Evolutionary conservation across 2,797 vertebrate species (phyloP).

Genomic region (Tauraco hartlaubi): DNA sequence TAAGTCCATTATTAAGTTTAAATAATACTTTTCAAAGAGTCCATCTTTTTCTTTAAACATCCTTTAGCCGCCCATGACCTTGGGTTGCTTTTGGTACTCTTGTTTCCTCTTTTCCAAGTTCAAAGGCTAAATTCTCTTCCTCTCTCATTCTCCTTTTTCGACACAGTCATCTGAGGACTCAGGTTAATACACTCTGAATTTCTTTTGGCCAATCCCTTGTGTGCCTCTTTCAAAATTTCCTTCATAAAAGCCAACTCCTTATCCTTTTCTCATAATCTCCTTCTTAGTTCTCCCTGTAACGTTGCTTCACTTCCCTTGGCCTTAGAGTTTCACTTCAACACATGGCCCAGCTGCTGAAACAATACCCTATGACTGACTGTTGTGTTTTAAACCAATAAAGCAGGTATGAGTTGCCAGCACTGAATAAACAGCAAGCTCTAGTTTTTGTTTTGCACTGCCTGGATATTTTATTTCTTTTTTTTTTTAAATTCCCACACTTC

Average conservation of each 20-base stretch:
- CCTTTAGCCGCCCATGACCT: not conserved
- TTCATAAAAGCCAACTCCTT: conserved; percentile 49
- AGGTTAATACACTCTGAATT: not conserved
- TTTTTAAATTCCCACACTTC: not conserved
- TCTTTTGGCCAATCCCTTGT: not conserved
- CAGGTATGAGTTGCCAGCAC: not conserved
- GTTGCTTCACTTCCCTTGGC: conserved; percentile 35
- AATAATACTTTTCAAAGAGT: not conserved
- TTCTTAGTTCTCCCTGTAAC: conserved; percentile 34
- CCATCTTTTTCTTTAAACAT: not conserved
- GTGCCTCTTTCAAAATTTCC: conserved; percentile 16
- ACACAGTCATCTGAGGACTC: not conserved
- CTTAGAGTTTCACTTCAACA: conserved; percentile 5
- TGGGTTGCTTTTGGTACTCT: not conserved
- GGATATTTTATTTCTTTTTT: not conserved
- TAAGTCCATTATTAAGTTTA: not conserved
- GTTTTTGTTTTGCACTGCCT: not conserved
- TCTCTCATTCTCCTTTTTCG: not conserved
- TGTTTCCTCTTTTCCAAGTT: not conserved
- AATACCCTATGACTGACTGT: not conserved
- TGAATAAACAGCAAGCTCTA: not conserved
- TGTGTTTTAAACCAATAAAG: conserved; percentile 24
- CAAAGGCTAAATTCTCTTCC: not conserved
- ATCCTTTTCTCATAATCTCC: conserved; percentile 38
- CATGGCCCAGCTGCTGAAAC: conserved; percentile 26